Conservation (phyloP, 2,797 vertebrate genomes). For the Chaetodon trifasciatus region DNA sequence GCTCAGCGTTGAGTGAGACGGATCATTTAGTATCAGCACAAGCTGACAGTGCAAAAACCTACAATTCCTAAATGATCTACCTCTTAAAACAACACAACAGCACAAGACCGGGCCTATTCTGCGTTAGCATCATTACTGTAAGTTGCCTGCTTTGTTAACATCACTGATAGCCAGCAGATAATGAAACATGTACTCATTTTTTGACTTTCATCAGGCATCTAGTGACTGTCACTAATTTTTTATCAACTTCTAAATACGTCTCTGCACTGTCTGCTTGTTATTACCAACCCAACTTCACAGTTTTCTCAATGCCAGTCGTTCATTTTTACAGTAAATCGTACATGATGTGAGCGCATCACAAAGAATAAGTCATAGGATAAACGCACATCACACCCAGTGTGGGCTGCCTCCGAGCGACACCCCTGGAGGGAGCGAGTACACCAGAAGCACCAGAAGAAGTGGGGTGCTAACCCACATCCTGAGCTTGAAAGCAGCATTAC, state of each 20-base stretch:
- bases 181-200: constrained; percentile 28
- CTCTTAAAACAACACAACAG: constrained; percentile 35
- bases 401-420: constrained; percentile 62
- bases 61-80: constrained; percentile 34
- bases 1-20: constrained; percentile 26
- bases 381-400: constrained; percentile 88
- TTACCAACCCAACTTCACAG: not conserved
- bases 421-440: not conserved
- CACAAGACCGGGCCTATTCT: not conserved
- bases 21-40: constrained; percentile 44
- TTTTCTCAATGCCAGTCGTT: constrained; percentile 13
- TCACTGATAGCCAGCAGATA: constrained; percentile 15
- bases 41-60: constrained; percentile 45
- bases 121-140: constrained; percentile 27
- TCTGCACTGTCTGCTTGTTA: not conserved
- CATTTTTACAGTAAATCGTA: constrained; percentile 16
- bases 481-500: constrained; percentile 29
- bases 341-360: constrained; percentile 2
- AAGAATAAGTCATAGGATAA: constrained; percentile 7
- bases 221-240: too few relatives aligned
- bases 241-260: not conserved
- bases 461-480: constrained; percentile 30
- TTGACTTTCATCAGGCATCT: not conserved
- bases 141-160: constrained; percentile 15
- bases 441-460: constrained; percentile 13